Base-by-base conservation (phyloP, 2,797 vertebrate genomes). In the Hydrophis major region DNA sequence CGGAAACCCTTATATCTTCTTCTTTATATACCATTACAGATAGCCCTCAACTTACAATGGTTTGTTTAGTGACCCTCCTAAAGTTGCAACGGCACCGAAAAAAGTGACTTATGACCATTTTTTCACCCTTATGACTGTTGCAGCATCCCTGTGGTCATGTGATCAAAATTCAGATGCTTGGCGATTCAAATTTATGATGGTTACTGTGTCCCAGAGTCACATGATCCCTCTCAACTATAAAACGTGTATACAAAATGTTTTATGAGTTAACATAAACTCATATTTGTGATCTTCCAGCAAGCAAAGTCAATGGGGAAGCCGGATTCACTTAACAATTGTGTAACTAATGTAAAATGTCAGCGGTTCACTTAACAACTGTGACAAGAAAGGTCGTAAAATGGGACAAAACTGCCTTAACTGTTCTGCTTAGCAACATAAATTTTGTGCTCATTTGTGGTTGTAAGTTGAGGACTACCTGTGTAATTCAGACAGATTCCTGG, bases 101-200 rank as follows among this genome's bases (percentile, higher is more conserved):
- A 69, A 69, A 18, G 2, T 32, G n/a, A 69, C n/a, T 61, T 61
- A 69, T 32, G 63, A 32, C n/a, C 28, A 0, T 16, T 69, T 53
- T 66, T 32, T 18, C 13, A 69, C n/a, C 13, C n/a, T 69, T 69
- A 69, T 16, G 66, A 18, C n/a, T 2, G 3, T 32, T 69, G 66
- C 66, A 32, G 66, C 14, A 1, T 32, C 14, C n/a, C n/a, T 2
- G 0, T 69, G 14, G 66, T 32, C 6, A 2, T 1, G 1, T 7
- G 66, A 69, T 69, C n/a, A 69, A 69, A 32, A 69, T 32, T 69
- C 66, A 32, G 66, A 69, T 32, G n/a, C 66, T 69, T 69, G 6
- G 14, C n/a, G n/a, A 7, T 14, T 69, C 66, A 69, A 69, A 69
- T 18, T 69, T 18, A 69, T 32, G n/a, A 7, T 0, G 0, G n/a